Percentiles rank a stretch among this genome's conserved stretches.
Evolutionary conservation across 2,888 invertebrate species (phyloP).

Genomic region (Catocala fraxini): DNA sequence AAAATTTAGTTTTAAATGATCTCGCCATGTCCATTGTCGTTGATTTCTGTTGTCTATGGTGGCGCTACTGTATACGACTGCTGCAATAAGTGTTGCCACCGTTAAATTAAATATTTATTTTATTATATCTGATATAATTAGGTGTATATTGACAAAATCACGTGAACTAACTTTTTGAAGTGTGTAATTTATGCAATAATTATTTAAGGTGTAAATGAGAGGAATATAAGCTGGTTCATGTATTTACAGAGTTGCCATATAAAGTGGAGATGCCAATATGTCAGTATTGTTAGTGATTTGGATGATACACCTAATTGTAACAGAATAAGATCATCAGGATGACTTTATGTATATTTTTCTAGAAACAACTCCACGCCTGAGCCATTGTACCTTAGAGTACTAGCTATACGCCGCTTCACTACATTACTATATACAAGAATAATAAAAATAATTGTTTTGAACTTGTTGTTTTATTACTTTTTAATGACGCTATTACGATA

Average conservation of each 20-base stretch:
- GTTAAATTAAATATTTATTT: slow-evolving; percentile 12
- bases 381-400: slow-evolving; percentile 78
- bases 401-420: slow-evolving; percentile 82
- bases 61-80: slow-evolving; percentile 51
- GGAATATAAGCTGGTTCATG: slow-evolving; percentile 29
- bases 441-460: slow-evolving; percentile 85
- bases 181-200: slow-evolving; percentile 53
- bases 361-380: slow-evolving; percentile 62
- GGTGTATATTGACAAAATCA: slow-evolving; percentile 39
- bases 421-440: slow-evolving; percentile 82
- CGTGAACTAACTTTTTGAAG: slow-evolving; percentile 29
- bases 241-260: slow-evolving; percentile 22
- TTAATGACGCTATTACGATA: slow-evolving; percentile 9
- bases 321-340: slow-evolving; percentile 30
- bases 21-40: slow-evolving; percentile 37
- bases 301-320: slow-evolving; percentile 38
- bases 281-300: slow-evolving; percentile 43
- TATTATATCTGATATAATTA: slow-evolving; percentile 27
- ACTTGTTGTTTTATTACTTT: slow-evolving; percentile 60
- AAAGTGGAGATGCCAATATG: slow-evolving; percentile 15
- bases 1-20: slow-evolving; percentile 43
- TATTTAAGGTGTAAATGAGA: slow-evolving; percentile 42
- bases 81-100: slow-evolving; percentile 47
- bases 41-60: slow-evolving; percentile 27
- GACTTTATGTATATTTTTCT: slow-evolving; percentile 56